A percentile compares a stretch with the other conserved stretches of the same genome.
Conservation (phyloP, 1,140 invertebrate species). For the Camponotus pennsylvanicus region DNA sequence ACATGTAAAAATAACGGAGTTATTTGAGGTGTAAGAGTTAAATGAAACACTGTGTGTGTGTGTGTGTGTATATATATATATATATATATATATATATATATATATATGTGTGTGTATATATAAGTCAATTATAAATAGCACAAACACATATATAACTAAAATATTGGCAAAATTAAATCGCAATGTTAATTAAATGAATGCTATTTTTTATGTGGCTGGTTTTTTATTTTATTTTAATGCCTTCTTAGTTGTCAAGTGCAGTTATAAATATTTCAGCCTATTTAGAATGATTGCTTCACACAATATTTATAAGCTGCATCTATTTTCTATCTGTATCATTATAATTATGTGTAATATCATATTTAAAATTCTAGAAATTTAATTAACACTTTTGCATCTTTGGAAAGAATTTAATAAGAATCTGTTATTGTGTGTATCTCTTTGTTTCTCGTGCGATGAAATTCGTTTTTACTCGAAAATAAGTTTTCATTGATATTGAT, state of each 20-base stretch:
- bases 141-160: background rate
- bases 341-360: background rate
- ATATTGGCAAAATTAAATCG: background rate
- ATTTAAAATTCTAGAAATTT: background rate
- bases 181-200: background rate
- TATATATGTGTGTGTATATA: background rate
- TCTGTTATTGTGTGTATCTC: background rate
- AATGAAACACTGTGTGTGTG: too few relatives aligned
- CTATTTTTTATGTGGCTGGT: constrained; percentile 3
- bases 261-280: background rate
- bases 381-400: background rate
- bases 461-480: background rate
- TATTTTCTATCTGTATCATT: background rate
- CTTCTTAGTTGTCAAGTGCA: constrained; percentile 1
- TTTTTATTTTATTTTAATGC: background rate
- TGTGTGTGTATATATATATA: too few relatives aligned
- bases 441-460: background rate
- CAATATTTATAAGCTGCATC: background rate
- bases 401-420: background rate
- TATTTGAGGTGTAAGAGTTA: too few relatives aligned
- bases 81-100: too few relatives aligned
- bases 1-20: too few relatives aligned
- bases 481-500: background rate
- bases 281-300: background rate
- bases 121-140: background rate